These are phyloP conservation scores for Burhinus oedicnemus DNA, from an alignment of 2,113 vertebrate species.

Conservation along the genomic window DNA sequence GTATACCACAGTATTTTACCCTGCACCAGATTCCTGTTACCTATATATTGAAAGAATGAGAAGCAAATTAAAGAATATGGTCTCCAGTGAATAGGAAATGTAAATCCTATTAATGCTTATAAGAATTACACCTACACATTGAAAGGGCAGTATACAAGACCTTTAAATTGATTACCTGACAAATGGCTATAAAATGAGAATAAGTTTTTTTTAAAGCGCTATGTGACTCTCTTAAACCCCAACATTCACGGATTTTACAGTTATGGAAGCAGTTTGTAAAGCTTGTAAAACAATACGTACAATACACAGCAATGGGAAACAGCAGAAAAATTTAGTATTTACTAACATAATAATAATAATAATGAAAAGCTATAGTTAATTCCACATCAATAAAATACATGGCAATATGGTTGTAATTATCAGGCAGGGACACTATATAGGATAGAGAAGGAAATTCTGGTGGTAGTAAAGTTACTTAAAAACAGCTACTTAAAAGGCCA, in stretches of 20 bases:
- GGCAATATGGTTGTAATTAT: not conserved
- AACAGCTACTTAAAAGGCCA: not conserved
- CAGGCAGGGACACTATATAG: not conserved
- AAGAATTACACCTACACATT: not conserved
- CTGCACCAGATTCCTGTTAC: not conserved
- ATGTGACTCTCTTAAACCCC: not conserved
- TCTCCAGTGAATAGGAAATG: not conserved
- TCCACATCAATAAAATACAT: not conserved
- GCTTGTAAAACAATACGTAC: not conserved
- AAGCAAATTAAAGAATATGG: not conserved
- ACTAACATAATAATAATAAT: not conserved
- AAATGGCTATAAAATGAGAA: not conserved
- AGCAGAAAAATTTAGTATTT: not conserved
- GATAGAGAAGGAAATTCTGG: not conserved
- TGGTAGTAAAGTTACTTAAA: not conserved
- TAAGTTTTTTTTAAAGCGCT: not conserved
- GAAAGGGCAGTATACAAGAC: not conserved
- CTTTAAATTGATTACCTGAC: constrained; percentile 38
- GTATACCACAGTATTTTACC: not conserved
- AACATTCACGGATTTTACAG: not conserved
- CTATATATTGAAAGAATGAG: not conserved
- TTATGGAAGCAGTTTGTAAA: not conserved
- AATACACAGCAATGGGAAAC: not conserved
- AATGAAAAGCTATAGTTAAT: not conserved
- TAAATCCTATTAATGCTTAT: constrained; percentile 18